Evolutionary conservation across 2,797 vertebrate species (phyloP).

Genomic region (Mastacembelus armatus): DNA sequence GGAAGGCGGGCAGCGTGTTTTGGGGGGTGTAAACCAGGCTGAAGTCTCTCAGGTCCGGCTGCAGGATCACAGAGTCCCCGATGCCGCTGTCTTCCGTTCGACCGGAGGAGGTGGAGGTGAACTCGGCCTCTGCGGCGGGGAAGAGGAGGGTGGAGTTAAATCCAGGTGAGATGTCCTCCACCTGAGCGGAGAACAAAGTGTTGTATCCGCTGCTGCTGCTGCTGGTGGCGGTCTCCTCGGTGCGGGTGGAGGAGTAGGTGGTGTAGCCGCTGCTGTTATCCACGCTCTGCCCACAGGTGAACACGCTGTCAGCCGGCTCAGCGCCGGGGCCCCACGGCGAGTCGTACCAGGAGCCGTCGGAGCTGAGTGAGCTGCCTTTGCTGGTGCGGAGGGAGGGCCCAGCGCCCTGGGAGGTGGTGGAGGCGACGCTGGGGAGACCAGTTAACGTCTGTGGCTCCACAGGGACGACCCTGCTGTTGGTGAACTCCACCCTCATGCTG

Average conservation of each 20-base stretch:
- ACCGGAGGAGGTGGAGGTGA: conserved; percentile 49
- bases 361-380: conserved; percentile 94
- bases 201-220: conserved; percentile 53
- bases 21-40: conserved; percentile 79
- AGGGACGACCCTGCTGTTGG: conserved; percentile 71
- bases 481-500: conserved; percentile 91
- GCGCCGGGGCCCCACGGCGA: conserved; percentile 88
- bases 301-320: conserved; percentile 83
- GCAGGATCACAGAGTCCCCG: conserved; percentile 71
- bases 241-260: conserved; percentile 59
- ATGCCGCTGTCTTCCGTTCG: conserved; percentile 78
- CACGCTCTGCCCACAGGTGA: conserved; percentile 76
- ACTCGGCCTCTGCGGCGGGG: conserved; percentile 20
- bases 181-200: conserved; percentile 52
- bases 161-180: conserved; percentile 46
- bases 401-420: not conserved
- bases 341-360: conserved; percentile 94
- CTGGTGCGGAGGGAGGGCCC: conserved; percentile 88
- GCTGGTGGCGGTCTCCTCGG: conserved; percentile 40
- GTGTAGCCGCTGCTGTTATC: conserved; percentile 80
- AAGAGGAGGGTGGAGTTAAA: conserved; percentile 47
- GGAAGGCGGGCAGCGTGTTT: conserved; percentile 75
- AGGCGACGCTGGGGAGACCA: not conserved
- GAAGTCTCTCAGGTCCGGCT: conserved; percentile 75
- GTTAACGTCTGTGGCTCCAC: conserved; percentile 69